These are phyloP conservation scores for Nyctibius bracteatus DNA, from an alignment of 2,113 vertebrate species.

Conservation along the genomic window DNA sequence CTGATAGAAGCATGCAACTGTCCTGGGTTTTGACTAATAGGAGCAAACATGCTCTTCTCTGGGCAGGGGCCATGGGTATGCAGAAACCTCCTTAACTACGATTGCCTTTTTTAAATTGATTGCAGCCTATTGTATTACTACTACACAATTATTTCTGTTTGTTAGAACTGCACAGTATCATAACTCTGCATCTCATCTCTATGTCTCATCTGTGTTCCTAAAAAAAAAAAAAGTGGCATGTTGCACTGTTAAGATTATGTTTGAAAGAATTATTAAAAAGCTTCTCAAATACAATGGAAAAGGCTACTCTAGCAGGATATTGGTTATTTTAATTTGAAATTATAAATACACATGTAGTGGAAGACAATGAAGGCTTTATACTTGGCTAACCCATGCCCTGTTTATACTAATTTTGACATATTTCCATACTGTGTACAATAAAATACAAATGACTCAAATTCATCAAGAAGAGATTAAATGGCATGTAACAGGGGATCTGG, in stretches of 20 bases:
- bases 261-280: not conserved
- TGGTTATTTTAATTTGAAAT: conserved; percentile 41
- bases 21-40: not conserved
- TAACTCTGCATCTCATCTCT: not conserved
- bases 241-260: not conserved
- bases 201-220: not conserved
- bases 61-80: not conserved
- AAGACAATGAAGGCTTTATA: conserved; percentile 54
- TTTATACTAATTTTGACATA: conserved; percentile 11
- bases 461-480: conserved; percentile 67
- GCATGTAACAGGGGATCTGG: conserved; percentile 30
- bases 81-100: not conserved
- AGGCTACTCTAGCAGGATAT: not conserved
- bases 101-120: not conserved
- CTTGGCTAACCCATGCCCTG: conserved; percentile 24
- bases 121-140: not conserved
- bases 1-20: not conserved
- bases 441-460: conserved; percentile 53
- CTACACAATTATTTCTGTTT: not conserved
- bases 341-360: not conserved
- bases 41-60: not conserved
- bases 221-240: not conserved
- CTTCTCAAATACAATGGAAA: not conserved
- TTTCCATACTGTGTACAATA: conserved; percentile 42
- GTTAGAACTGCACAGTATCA: not conserved